These are phyloP conservation scores for Papilio glaucus DNA, from an alignment of 1,140 invertebrate genomes.

Conservation along the genomic window DNA sequence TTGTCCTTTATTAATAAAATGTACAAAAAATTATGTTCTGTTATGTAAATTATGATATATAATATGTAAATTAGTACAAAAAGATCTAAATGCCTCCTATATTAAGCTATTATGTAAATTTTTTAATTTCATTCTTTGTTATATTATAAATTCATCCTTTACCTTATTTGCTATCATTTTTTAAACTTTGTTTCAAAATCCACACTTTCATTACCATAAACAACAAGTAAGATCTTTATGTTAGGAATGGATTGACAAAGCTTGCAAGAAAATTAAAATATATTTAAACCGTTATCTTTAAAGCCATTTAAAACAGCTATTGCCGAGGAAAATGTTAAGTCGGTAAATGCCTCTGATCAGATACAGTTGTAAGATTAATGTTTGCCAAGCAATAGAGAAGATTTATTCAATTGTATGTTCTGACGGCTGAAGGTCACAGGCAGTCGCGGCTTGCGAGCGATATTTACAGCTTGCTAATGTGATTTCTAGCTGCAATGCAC, in stretches of 20 bases:
- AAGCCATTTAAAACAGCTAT: conserved; percentile 11
- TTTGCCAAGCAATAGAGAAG: conserved; percentile 34
- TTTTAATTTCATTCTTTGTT: too few species aligned
- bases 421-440: conserved; percentile 53
- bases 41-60: too few species aligned
- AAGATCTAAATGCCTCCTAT: too few species aligned
- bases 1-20: too few species aligned
- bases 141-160: neutral
- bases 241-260: neutral
- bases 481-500: conserved; percentile 70
- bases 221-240: neutral
- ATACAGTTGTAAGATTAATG: conserved; percentile 34
- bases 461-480: conserved; percentile 62
- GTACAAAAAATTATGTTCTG: too few species aligned
- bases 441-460: conserved; percentile 55
- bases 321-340: conserved; percentile 17
- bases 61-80: too few species aligned
- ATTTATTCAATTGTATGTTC: conserved; percentile 40
- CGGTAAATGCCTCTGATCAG: conserved; percentile 12
- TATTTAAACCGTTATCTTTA: conserved; percentile 3
- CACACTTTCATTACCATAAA: neutral
- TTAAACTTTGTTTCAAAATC: neutral
- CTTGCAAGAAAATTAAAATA: neutral
- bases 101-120: too few species aligned
- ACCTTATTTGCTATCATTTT: neutral